Percentiles rank a stretch among this genome's conserved stretches.
phyloP scores from a whole-genome alignment of 1,140 invertebrate species.

The Stegodyphus mimosarum region DNA sequence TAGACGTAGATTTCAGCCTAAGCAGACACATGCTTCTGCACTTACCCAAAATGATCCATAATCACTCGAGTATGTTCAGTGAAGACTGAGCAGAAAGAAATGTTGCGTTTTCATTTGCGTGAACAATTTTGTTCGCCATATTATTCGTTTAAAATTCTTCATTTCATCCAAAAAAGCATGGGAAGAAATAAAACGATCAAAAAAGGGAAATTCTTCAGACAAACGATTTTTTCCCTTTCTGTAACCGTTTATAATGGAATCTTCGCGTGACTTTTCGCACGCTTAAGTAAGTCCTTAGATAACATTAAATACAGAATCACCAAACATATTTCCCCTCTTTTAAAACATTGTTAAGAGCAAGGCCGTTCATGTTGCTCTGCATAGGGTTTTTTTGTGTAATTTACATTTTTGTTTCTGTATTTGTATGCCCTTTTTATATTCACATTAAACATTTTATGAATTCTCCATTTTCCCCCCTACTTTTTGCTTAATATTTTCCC shows the following conservation, averaged over 20 bases:
- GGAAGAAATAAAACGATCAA: constrained; percentile 46
- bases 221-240: constrained; percentile 22
- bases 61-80: background rate
- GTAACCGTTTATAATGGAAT: constrained; percentile 48
- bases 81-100: constrained; percentile 4
- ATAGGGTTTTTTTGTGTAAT: constrained; percentile 12
- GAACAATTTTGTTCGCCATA: constrained; percentile 31
- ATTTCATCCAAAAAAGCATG: constrained; percentile 34
- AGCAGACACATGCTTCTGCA: background rate
- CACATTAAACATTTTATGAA: constrained; percentile 45
- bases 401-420: constrained; percentile 37
- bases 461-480: background rate
- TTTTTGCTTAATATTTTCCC: background rate
- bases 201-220: constrained; percentile 24
- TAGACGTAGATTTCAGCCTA: background rate
- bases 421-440: constrained; percentile 5
- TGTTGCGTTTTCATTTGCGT: constrained; percentile 37
- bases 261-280: constrained; percentile 53
- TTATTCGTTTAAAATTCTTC: constrained; percentile 55
- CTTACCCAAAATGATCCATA: background rate
- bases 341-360: background rate
- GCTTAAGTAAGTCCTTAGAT: constrained; percentile 54
- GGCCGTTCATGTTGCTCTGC: background rate
- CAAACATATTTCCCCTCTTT: constrained; percentile 19
- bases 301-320: constrained; percentile 56